Base-by-base conservation (phyloP, 1,140 invertebrate species). In the Sycobia sp. region DNA sequence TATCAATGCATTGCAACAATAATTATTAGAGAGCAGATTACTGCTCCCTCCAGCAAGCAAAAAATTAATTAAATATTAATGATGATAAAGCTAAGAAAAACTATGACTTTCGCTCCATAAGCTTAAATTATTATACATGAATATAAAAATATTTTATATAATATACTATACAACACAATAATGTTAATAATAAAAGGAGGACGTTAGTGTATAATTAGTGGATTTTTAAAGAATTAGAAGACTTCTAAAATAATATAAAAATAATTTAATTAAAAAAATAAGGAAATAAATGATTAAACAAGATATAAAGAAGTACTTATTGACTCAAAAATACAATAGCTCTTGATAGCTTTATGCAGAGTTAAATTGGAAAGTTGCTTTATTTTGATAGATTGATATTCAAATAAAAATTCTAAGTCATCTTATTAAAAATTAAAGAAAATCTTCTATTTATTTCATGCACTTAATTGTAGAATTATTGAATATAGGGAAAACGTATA, bases 231-330 rank as follows among this genome's bases (percentile, higher is more conserved):
- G 11, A 36, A 65, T 62, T 64, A 51, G 41, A 64, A 54, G 39
- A 60, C 61, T 62, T 58, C 61, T 58, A 70, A 70, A 71, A 67
- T 61, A 50, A 43, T 68, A 68, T 65, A 68, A 66, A 69, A 71
- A 71, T 67, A 70, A 65, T 69, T 71, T 64, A 67, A 51, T 50
- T 47, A 36, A 38, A 60, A 51, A 60, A 51, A 61, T 51, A 32
- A 25, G n/a, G 16, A 41, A 23, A 44, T 43, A 53, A 41, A 41
- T 25, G 36, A 60, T 51, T 36, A 49, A n/a, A 38, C 49, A 44
- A 61, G 18, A 14, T 53, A 53, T 20, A 34, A 44, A 16, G 25
- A 59, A 61, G 49, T 64, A 51, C 47, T 44, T 16, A 57, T 53
- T 8, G 55, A 43, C 18, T 58, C 38, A 53, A 51, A n/a, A 58